phyloP scores from a whole-genome alignment of 2,797 vertebrate genomes.

The Epinephelus coioides region DNA sequence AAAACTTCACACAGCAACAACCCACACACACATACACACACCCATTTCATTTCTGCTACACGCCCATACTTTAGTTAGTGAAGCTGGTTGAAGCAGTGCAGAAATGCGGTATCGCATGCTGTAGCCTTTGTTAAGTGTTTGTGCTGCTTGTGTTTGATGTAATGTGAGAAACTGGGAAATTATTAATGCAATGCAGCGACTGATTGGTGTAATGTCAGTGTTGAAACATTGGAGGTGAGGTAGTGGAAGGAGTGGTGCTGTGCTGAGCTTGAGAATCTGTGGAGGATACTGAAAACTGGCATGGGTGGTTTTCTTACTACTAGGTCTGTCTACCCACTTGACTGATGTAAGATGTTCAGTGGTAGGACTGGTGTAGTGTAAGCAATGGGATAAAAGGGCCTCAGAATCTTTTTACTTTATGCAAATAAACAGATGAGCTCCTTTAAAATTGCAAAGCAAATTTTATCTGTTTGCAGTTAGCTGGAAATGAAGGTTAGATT shows the following conservation, averaged over 20 bases:
- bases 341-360: conserved; percentile 3
- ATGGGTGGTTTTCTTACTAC: not conserved
- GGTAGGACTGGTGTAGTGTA: not conserved
- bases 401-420: not conserved
- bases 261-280: conserved; percentile 3
- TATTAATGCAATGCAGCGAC: conserved; percentile 20
- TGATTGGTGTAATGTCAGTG: conserved; percentile 30
- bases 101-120: conserved; percentile 37
- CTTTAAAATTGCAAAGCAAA: not conserved
- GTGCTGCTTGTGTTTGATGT: conserved; percentile 19
- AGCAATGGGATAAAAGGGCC: not conserved
- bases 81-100: conserved; percentile 20
- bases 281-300: conserved; percentile 7
- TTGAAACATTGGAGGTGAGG: conserved; percentile 24
- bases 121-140: conserved; percentile 16
- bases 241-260: conserved; percentile 19
- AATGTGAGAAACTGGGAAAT: conserved; percentile 55
- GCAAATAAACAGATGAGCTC: not conserved
- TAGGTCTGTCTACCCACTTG: conserved; percentile 5
- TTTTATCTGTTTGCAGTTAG: not conserved
- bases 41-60: conserved; percentile 65
- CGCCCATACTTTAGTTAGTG: conserved; percentile 60
- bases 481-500: conserved; percentile 26
- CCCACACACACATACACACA: conserved; percentile 42
- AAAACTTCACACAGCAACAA: conserved; percentile 46